phyloP scores from a whole-genome alignment of 2,797 vertebrate species.

The Prionace glauca region DNA sequence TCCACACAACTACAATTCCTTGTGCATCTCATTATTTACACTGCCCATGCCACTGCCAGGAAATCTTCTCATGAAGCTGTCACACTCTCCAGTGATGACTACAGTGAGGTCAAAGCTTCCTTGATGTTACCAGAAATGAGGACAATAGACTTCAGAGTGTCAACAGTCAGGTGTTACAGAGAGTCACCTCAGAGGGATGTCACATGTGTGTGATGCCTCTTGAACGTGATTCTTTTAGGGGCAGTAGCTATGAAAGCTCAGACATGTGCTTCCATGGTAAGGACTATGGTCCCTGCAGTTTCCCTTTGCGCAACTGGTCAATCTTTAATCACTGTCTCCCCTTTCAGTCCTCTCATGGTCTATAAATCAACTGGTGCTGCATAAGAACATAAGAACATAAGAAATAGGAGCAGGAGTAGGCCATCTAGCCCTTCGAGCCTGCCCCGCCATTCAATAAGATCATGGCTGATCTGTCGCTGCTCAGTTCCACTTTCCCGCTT shows the following conservation, averaged over 20 bases:
- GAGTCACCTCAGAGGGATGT: neutral
- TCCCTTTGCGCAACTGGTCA: neutral
- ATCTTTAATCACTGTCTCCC: neutral
- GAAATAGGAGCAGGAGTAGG: no score
- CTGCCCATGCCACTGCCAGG: neutral
- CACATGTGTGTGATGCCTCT: neutral
- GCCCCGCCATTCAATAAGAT: no score
- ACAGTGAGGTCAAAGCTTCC: neutral
- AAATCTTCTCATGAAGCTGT: neutral
- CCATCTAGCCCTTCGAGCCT: no score
- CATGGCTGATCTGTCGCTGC: no score
- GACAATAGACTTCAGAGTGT: neutral
- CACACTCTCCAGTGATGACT: neutral
- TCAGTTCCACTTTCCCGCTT: no score
- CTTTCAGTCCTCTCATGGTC: neutral
- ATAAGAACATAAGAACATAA: no score
- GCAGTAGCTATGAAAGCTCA: neutral
- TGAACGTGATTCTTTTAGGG: neutral
- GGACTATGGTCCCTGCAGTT: neutral
- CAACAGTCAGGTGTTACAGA: neutral
- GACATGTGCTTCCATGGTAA: neutral
- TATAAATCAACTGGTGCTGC: neutral
- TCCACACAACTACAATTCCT: neutral
- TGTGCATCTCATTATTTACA: neutral
- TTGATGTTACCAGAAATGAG: neutral